Conservation (phyloP, 2,797 vertebrate species). For the Danio jaintianensis region DNA sequence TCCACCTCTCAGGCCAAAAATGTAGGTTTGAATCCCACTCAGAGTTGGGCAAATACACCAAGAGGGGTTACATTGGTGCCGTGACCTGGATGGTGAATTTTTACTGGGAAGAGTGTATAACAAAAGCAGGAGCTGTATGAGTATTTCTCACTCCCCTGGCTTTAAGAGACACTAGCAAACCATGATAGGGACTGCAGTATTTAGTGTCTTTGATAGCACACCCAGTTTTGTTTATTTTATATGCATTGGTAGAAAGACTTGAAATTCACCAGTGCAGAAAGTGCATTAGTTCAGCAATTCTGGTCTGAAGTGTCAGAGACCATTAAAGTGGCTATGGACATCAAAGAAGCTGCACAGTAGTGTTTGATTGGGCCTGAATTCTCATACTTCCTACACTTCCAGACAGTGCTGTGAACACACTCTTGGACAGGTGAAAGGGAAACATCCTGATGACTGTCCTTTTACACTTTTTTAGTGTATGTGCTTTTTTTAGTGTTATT, state of each 20-base stretch:
- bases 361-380: slow-evolving; percentile 11
- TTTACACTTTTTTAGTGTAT: slow-evolving; percentile 2
- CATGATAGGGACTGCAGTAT: background rate
- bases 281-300: slow-evolving; percentile 22
- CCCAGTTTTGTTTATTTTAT: background rate
- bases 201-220: background rate
- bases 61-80: too few species aligned
- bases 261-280: slow-evolving; percentile 16
- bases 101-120: too few species aligned
- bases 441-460: background rate
- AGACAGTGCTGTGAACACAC: background rate
- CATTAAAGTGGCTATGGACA: slow-evolving; percentile 13
- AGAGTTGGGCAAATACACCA: too few species aligned
- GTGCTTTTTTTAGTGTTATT: slow-evolving; percentile 19
- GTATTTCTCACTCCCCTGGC: too few species aligned
- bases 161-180: background rate
- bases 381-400: background rate
- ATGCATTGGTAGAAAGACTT: background rate
- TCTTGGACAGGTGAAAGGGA: slow-evolving; percentile 5
- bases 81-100: too few species aligned
- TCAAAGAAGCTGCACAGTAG: slow-evolving; percentile 18
- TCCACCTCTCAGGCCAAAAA: too few species aligned
- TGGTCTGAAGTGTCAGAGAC: slow-evolving; percentile 20
- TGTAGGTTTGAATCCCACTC: too few species aligned
- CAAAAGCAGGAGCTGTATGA: too few species aligned